Conservation (phyloP, 2,888 invertebrate genomes). For the Apeira syringaria region DNA sequence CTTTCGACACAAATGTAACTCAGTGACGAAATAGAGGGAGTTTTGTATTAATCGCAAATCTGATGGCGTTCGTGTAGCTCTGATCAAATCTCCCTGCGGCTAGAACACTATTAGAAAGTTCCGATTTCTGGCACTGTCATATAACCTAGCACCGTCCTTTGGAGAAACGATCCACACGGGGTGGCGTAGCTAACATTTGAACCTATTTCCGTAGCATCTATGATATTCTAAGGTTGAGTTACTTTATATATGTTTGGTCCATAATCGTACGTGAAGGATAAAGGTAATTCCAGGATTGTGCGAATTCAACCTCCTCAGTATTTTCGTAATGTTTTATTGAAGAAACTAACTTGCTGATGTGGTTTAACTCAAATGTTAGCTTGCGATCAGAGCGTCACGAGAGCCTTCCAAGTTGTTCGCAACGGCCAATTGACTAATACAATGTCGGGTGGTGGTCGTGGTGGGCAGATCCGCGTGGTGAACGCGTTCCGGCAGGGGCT, state of each 20-base stretch:
- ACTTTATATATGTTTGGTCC: too few species aligned
- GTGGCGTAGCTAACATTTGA: slow-evolving; percentile 16
- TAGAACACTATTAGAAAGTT: background rate
- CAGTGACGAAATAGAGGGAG: slow-evolving; percentile 24
- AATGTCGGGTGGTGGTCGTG: slow-evolving; percentile 32
- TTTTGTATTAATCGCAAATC: slow-evolving; percentile 7
- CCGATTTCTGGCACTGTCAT: background rate
- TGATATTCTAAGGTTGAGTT: too few species aligned
- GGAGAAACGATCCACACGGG: slow-evolving; percentile 5
- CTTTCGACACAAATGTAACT: slow-evolving; percentile 2
- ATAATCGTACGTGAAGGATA: too few species aligned
- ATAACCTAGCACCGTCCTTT: slow-evolving; percentile 8
- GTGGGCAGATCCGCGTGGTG: slow-evolving; percentile 98
- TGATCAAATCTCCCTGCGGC: slow-evolving; percentile 28
- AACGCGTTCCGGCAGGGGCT: slow-evolving; percentile 99
- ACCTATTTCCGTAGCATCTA: background rate
- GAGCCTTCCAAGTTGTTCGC: slow-evolving; percentile 9
- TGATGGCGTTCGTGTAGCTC: slow-evolving; percentile 43
- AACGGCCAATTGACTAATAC: slow-evolving; percentile 10
- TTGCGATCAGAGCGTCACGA: slow-evolving; percentile 32
- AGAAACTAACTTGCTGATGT: too few species aligned
- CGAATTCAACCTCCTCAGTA: too few species aligned
- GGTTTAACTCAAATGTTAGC: slow-evolving; percentile 21
- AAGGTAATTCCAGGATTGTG: too few species aligned
- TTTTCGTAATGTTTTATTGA: too few species aligned